Conservation (phyloP, 2,888 invertebrate genomes). For the Metacarcinus magister region DNA sequence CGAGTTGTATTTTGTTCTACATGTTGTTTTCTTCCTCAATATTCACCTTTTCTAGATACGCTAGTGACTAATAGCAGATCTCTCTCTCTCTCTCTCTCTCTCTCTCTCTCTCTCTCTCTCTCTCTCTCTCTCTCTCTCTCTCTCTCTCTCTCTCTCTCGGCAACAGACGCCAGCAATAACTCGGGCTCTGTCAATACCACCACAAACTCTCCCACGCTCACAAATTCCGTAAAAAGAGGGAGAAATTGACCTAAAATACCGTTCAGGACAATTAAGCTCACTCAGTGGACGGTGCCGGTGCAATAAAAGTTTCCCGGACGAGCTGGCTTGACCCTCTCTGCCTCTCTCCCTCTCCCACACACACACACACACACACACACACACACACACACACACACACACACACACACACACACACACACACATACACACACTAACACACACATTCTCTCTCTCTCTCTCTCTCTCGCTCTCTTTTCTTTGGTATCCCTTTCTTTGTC, state of each 20-base stretch:
- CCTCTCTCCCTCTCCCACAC: background rate
- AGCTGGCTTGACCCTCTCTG: background rate
- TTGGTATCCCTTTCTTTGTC: background rate
- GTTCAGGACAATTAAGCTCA: slow-evolving; percentile 67
- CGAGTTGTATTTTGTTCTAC: too few species aligned
- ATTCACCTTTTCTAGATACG: too few species aligned
- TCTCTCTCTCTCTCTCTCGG: slow-evolving; percentile 17
- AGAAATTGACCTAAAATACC: slow-evolving; percentile 61
- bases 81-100: background rate
- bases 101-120: background rate
- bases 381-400: too few species aligned
- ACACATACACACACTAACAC: background rate
- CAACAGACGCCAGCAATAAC: slow-evolving; percentile 68
- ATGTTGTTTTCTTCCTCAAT: too few species aligned
- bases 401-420: background rate
- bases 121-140: slow-evolving; percentile 31
- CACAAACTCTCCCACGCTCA: slow-evolving; percentile 61
- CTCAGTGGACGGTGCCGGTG: slow-evolving; percentile 1
- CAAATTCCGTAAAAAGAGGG: slow-evolving; percentile 57
- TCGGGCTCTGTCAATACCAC: slow-evolving; percentile 67
- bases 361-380: background rate
- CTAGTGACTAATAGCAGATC: too few species aligned
- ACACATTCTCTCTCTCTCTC: background rate
- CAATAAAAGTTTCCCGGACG: slow-evolving; percentile 55
- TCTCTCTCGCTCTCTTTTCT: background rate